Conservation (phyloP, 2,888 invertebrate species). For the Ametastegia equiseti region DNA sequence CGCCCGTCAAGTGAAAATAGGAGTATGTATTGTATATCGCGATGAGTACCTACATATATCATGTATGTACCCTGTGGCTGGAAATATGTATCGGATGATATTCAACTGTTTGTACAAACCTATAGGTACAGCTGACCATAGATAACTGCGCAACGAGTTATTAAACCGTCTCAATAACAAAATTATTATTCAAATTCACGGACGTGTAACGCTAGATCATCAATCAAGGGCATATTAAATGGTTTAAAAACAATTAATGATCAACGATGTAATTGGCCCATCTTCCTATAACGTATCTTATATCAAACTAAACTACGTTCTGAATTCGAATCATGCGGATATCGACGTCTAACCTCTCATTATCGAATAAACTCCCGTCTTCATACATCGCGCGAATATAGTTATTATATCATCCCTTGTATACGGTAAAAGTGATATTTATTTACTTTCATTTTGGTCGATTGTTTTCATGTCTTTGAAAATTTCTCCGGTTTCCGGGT, state of each 20-base stretch:
- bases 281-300: not conserved
- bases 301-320: not conserved
- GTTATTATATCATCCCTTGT: too few relatives aligned
- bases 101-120: not conserved
- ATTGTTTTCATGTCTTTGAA: too few relatives aligned
- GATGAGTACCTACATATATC: not conserved
- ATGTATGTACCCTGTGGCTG: not conserved
- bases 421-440: too few relatives aligned
- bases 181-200: not conserved
- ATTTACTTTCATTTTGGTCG: too few relatives aligned
- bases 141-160: not conserved
- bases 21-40: not conserved
- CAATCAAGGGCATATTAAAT: not conserved
- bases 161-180: not conserved
- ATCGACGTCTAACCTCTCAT: too few relatives aligned
- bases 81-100: not conserved
- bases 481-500: too few relatives aligned
- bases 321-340: too few relatives aligned
- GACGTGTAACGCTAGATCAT: not conserved
- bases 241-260: not conserved
- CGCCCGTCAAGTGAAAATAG: not conserved
- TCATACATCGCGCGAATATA: too few relatives aligned
- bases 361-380: too few relatives aligned
- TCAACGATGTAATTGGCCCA: slow-evolving; percentile 16
- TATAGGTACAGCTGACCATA: not conserved